A percentile compares a stretch with the other conserved stretches of the same genome.
Evolutionary conservation across 2,888 invertebrate genomes (phyloP).

Genomic region (Noctua pronuba): DNA sequence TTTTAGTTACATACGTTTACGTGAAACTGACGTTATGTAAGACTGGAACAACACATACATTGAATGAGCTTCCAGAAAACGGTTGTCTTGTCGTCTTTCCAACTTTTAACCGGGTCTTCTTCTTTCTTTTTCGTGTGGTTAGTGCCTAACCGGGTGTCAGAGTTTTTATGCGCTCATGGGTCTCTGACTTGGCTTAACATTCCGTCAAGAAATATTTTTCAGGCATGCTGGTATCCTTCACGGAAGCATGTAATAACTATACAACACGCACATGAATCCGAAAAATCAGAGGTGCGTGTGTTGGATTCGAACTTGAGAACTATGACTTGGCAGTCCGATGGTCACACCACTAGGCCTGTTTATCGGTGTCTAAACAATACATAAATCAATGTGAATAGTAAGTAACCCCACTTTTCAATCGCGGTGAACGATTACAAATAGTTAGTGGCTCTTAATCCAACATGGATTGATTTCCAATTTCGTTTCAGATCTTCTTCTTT

Average conservation of each 20-base stretch:
- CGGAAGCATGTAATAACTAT: background rate
- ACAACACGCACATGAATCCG: background rate
- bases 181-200: background rate
- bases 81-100: background rate
- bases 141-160: too few relatives aligned
- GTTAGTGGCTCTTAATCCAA: conserved; percentile 42
- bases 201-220: background rate
- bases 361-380: background rate
- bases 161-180: too few relatives aligned
- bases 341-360: background rate
- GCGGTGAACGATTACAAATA: conserved; percentile 16
- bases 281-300: too few relatives aligned
- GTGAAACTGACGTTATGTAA: too few relatives aligned
- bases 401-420: conserved; percentile 1
- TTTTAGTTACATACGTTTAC: too few relatives aligned
- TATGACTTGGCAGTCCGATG: too few relatives aligned
- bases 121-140: too few relatives aligned
- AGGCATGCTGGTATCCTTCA: background rate
- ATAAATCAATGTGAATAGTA: background rate
- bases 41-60: too few relatives aligned
- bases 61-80: background rate
- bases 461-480: conserved; percentile 55
- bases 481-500: background rate
- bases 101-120: too few relatives aligned
- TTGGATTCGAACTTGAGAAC: too few relatives aligned